Evolutionary conservation across 2,797 vertebrate species (phyloP).

Genomic region (Sebastes iracundus): DNA sequence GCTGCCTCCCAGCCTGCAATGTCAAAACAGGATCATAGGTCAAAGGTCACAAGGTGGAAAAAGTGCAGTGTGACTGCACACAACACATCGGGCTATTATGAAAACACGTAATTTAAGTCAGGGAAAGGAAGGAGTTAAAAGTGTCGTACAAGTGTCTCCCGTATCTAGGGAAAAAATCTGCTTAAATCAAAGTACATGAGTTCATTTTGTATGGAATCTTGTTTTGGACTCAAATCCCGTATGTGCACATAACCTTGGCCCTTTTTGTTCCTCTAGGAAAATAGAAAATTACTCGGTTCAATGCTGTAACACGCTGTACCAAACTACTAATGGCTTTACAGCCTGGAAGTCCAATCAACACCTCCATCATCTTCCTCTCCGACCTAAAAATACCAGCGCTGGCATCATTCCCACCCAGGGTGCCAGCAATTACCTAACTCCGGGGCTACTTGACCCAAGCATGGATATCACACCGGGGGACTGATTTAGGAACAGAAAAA

Average conservation of each 20-base stretch:
- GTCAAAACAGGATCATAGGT: slow-evolving; percentile 35
- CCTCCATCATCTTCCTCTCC: slow-evolving; percentile 55
- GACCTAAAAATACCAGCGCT: slow-evolving; percentile 63
- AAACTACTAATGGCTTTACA: slow-evolving; percentile 44
- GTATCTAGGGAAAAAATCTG: neutral
- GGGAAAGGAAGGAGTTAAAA: neutral
- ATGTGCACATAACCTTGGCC: neutral
- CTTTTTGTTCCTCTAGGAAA: slow-evolving; percentile 28
- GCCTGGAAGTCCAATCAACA: slow-evolving; percentile 71
- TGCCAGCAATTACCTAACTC: slow-evolving; percentile 48
- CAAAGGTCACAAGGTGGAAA: slow-evolving; percentile 8
- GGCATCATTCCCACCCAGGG: slow-evolving; percentile 44
- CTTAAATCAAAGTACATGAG: neutral
- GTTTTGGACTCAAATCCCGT: neutral
- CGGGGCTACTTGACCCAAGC: slow-evolving; percentile 23
- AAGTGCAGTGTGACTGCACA: neutral
- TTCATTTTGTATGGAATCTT: neutral
- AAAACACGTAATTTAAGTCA: neutral
- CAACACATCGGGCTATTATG: neutral
- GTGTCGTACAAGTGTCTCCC: neutral
- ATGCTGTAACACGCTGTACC: slow-evolving; percentile 29
- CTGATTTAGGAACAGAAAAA: slow-evolving; percentile 34
- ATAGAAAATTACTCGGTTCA: slow-evolving; percentile 25
- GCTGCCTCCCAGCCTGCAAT: slow-evolving; percentile 90
- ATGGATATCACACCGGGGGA: slow-evolving; percentile 28